Conservation (phyloP, 2,797 vertebrate genomes). For the Melopsittacus undulatus region DNA sequence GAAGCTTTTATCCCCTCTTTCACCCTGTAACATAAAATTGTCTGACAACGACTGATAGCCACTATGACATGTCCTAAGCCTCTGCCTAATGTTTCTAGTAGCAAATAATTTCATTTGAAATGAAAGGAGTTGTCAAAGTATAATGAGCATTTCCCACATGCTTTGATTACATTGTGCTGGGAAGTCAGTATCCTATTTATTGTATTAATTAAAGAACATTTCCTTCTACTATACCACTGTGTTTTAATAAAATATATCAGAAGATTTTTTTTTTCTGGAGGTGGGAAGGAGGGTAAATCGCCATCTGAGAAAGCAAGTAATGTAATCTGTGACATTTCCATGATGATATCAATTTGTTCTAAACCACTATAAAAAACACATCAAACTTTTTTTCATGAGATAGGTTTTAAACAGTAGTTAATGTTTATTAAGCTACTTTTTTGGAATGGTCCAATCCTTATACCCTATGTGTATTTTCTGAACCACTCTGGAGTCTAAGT, state of each 20-base stretch:
- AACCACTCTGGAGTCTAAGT: slow-evolving; percentile 4
- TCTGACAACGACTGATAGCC: slow-evolving; percentile 67
- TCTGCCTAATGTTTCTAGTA: slow-evolving; percentile 71
- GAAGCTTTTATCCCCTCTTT: slow-evolving; percentile 30
- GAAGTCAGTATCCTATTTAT: slow-evolving; percentile 27
- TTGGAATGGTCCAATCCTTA: background rate
- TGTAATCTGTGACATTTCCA: slow-evolving; percentile 39
- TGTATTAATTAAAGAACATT: slow-evolving; percentile 49
- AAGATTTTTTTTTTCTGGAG: background rate
- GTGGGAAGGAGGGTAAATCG: accelerated
- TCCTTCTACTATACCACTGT: background rate
- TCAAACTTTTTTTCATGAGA: background rate
- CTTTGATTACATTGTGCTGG: background rate
- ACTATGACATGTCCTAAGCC: slow-evolving; percentile 59
- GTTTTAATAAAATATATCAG: slow-evolving; percentile 40
- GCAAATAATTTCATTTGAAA: slow-evolving; percentile 69
- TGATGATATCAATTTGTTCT: background rate
- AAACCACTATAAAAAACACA: slow-evolving; percentile 37
- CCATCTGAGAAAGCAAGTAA: slow-evolving; percentile 36
- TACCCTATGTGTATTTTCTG: background rate
- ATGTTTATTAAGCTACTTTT: slow-evolving; percentile 15
- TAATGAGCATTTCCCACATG: slow-evolving; percentile 13
- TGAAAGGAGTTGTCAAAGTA: slow-evolving; percentile 53
- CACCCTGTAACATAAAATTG: slow-evolving; percentile 52
- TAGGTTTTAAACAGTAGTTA: slow-evolving; percentile 29